Evolutionary conservation across 2,113 vertebrate species (phyloP).

Genomic region (Cygnus buccinator): DNA sequence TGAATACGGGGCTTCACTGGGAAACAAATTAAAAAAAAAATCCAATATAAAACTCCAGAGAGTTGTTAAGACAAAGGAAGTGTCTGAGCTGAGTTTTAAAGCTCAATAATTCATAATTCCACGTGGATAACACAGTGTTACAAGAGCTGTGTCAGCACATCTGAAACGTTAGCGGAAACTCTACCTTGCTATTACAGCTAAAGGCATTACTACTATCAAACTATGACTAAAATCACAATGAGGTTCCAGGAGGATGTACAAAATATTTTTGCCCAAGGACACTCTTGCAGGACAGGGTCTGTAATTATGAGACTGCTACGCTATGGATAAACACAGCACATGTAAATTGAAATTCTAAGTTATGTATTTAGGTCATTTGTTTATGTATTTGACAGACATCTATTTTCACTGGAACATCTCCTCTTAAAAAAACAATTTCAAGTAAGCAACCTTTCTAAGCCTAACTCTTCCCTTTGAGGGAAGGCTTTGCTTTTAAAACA

Average conservation of each 20-base stretch:
- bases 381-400: background rate
- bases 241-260: background rate
- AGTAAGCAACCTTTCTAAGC: background rate
- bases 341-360: background rate
- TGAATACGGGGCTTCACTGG: background rate
- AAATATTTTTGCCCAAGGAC: background rate
- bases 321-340: background rate
- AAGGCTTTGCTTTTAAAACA: background rate
- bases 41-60: background rate
- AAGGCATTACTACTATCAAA: background rate
- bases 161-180: background rate
- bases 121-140: background rate
- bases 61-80: background rate
- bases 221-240: background rate
- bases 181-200: background rate
- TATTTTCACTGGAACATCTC: background rate
- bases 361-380: conserved; percentile 27
- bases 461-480: background rate
- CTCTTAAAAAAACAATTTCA: background rate
- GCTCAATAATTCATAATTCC: background rate
- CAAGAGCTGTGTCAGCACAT: background rate
- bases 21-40: background rate
- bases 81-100: background rate
- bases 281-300: background rate
- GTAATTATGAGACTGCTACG: conserved; percentile 11